A percentile compares a stretch with the other conserved stretches of the same genome.
These are phyloP conservation scores for Netelia virgata DNA, from an alignment of 2,888 invertebrate genomes.

Conservation along the genomic window DNA sequence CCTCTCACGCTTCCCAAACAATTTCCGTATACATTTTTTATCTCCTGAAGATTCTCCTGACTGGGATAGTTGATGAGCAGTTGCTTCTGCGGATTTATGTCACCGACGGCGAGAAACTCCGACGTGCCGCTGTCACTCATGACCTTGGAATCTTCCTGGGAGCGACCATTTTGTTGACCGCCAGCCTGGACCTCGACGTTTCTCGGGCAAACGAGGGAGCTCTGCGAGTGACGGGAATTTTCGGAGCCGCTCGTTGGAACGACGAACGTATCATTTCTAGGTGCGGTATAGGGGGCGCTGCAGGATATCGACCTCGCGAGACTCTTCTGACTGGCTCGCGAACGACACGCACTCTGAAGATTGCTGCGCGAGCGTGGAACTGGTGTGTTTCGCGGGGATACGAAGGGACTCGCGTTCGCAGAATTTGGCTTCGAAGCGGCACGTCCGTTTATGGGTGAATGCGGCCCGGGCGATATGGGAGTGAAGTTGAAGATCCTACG, in stretches of 20 bases:
- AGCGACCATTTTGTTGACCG: conserved; percentile 36
- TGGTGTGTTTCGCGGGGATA: conserved; percentile 92
- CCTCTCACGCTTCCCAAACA: neutral
- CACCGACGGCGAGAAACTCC: conserved; percentile 69
- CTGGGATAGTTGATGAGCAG: conserved; percentile 83
- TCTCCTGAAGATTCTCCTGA: conserved; percentile 81
- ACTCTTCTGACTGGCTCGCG: conserved; percentile 77
- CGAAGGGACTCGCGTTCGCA: conserved; percentile 92
- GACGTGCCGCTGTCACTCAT: conserved; percentile 20
- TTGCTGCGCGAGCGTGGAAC: conserved; percentile 89
- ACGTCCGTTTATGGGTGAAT: conserved; percentile 87
- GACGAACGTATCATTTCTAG: conserved; percentile 79
- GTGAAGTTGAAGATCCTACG: conserved; percentile 94
- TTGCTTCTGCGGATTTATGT: conserved; percentile 79
- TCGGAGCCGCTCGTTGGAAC: conserved; percentile 80
- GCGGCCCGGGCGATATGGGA: conserved; percentile 93
- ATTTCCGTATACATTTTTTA: conserved; percentile 70
- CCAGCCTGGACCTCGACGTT: conserved; percentile 78
- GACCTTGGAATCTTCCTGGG: conserved; percentile 33
- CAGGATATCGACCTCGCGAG: conserved; percentile 83
- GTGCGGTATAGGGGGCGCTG: conserved; percentile 79
- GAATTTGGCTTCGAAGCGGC: conserved; percentile 87
- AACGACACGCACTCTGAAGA: conserved; percentile 84
- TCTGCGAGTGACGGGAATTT: conserved; percentile 69
- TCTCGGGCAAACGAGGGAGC: conserved; percentile 31